phyloP scores from a whole-genome alignment of 2,113 vertebrate genomes.

The Alouatta palliata region DNA sequence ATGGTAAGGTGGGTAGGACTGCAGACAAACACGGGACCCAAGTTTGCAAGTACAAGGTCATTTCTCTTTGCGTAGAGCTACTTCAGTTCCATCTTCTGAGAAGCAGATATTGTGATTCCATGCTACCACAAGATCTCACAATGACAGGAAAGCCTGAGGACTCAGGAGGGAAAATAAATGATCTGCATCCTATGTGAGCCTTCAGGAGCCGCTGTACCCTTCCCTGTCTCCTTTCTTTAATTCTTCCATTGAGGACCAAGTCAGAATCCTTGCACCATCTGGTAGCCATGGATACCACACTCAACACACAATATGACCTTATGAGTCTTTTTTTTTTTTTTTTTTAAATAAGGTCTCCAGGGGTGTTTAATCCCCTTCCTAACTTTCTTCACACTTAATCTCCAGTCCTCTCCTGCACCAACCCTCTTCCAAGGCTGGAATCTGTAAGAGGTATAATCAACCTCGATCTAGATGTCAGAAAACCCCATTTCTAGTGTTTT shows the following conservation, averaged over 20 bases:
- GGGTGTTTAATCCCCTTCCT: neutral
- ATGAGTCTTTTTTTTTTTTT: neutral
- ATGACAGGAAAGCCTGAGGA: neutral
- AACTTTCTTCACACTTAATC: neutral
- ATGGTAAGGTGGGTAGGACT: neutral
- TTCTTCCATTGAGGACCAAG: neutral
- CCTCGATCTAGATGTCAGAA: neutral
- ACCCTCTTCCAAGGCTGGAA: neutral
- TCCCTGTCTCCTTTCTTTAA: neutral
- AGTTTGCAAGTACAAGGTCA: neutral
- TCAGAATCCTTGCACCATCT: neutral
- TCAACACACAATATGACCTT: neutral
- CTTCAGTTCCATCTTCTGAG: neutral
- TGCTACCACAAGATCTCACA: neutral
- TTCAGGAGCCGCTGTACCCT: neutral
- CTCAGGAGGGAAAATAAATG: too few relatives aligned
- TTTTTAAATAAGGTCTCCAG: neutral
- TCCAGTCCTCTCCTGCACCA: neutral
- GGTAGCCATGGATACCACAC: neutral
- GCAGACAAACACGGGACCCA: neutral
- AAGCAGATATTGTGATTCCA: neutral
- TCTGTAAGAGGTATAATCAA: neutral
- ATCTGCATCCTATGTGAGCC: rapidly evolving
- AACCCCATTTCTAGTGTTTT: neutral
- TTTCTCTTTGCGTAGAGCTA: neutral